These are phyloP conservation scores for Xiphophorus hellerii DNA, from an alignment of 2,113 vertebrate species.

Conservation along the genomic window DNA sequence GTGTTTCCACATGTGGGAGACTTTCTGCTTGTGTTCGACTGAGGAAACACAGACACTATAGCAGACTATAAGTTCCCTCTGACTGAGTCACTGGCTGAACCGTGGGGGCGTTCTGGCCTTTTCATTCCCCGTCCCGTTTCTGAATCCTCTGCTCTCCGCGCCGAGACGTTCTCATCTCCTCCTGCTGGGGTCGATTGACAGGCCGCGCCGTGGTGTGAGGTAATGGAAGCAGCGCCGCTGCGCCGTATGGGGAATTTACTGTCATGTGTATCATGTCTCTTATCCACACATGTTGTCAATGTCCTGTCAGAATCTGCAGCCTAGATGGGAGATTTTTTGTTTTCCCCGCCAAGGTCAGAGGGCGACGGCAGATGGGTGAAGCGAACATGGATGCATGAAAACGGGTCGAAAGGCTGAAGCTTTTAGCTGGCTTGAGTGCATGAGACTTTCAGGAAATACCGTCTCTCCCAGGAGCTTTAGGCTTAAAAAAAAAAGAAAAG, in stretches of 20 bases:
- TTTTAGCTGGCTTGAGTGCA: constrained; percentile 12
- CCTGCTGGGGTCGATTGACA: constrained; percentile 1
- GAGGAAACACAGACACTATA: constrained; percentile 45
- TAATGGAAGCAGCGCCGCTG: constrained; percentile 24
- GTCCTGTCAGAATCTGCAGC: constrained; percentile 43
- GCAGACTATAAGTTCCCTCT: constrained; percentile 31
- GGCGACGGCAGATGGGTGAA: neutral
- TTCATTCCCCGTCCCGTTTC: constrained; percentile 1
- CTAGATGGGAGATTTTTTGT: constrained; percentile 11
- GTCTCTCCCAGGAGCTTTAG: neutral
- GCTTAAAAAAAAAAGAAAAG: constrained; percentile 4
- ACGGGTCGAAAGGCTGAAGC: constrained; percentile 19
- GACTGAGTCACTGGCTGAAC: constrained; percentile 25
- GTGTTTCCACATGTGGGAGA: neutral
- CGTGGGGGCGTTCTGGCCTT: constrained; percentile 24
- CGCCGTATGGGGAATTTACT: constrained; percentile 9
- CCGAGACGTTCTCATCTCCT: constrained; percentile 14
- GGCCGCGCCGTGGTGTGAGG: neutral
- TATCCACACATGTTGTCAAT: constrained; percentile 21
- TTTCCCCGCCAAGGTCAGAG: neutral
- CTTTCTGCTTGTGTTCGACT: neutral
- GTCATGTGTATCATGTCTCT: constrained; percentile 19
- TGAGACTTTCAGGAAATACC: neutral
- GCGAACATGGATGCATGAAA: constrained; percentile 29
- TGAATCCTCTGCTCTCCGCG: neutral